Percentiles rank a stretch among this genome's conserved stretches.
Evolutionary conservation across 2,797 vertebrate genomes (phyloP).

Genomic region (Gouania willdenowi): DNA sequence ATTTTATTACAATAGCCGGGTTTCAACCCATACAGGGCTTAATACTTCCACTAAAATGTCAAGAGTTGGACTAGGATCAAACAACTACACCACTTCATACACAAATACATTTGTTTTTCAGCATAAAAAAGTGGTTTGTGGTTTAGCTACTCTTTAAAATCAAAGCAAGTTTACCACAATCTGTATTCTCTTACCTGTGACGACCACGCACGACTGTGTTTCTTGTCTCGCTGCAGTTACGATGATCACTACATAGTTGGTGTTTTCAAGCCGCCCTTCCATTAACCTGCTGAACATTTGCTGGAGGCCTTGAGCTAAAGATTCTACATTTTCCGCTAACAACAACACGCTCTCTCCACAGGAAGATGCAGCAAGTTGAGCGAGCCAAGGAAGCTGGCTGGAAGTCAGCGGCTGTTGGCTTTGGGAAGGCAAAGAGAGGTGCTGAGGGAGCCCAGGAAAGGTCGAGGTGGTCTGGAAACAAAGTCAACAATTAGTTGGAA

Average conservation of each 20-base stretch:
- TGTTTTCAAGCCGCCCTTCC: slow-evolving; percentile 85
- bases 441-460: slow-evolving; percentile 60
- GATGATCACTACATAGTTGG: slow-evolving; percentile 93
- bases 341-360: slow-evolving; percentile 88
- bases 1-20: too few species aligned
- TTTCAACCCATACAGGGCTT: too few species aligned
- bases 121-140: too few species aligned
- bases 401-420: slow-evolving; percentile 81
- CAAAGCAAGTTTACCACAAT: background rate
- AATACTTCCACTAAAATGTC: too few species aligned
- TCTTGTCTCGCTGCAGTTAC: slow-evolving; percentile 79
- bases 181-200: slow-evolving; percentile 69
- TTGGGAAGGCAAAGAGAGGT: slow-evolving; percentile 51
- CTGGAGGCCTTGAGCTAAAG: slow-evolving; percentile 87
- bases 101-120: too few species aligned
- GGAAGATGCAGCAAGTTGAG: slow-evolving; percentile 91
- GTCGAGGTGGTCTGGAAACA: slow-evolving; percentile 50
- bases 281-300: slow-evolving; percentile 87
- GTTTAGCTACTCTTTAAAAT: too few species aligned
- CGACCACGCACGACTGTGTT: slow-evolving; percentile 91
- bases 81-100: too few species aligned
- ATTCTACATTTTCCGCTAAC: slow-evolving; percentile 80
- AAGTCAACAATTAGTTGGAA: background rate
- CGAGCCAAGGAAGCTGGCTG: slow-evolving; percentile 93
- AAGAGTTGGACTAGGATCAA: too few species aligned